Evolutionary conservation across 2,888 invertebrate genomes (phyloP), one percentile per base, ranked within the genome.

Genomic region (Vanessa cardui): DNA sequence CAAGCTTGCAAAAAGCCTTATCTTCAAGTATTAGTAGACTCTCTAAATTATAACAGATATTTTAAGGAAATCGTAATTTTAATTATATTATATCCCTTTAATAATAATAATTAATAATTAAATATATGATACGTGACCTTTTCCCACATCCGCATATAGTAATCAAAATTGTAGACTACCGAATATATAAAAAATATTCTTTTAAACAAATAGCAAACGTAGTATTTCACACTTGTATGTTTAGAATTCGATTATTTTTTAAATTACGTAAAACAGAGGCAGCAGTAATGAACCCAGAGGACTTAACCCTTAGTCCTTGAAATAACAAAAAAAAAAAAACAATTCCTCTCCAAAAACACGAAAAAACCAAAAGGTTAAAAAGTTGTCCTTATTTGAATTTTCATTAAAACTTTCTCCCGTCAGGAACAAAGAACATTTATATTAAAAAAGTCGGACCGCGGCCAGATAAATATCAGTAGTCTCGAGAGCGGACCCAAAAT

Each of bases 371-470:
- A 88, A 88, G 88, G 89, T 86, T 87, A 83, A 87, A 76, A 89
- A 88, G 89, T 88, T 87, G 87, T 88, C 89, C 89, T 88, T 90
- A 89, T 89, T 88, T 89, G 89, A 90, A 89, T 89, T 89, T 89
- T 89, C 89, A 89, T 89, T 90, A 89, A 89, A 89, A 89, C 86
- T 89, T 89, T 89, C 83, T 83, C 85, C 88, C 87, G 89, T 91
- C 92, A 91, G 84, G 90, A 90, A 92, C 92, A 92, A 92, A 92
- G 92, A 92, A 92, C 92, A 91, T 92, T 92, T 92, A 92, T 92
- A 92, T 92, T 92, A 92, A 92, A 92, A 92, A 92, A 92, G 87
- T 92, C 91, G 83, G 83, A 83, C 87, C 86, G 81, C 86, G 88
- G 90, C 88, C 90, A 90, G 92, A 92, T 92, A 91, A 90, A 90